phyloP scores from a whole-genome alignment of 1,140 invertebrate genomes.

The Saccostrea echinata region DNA sequence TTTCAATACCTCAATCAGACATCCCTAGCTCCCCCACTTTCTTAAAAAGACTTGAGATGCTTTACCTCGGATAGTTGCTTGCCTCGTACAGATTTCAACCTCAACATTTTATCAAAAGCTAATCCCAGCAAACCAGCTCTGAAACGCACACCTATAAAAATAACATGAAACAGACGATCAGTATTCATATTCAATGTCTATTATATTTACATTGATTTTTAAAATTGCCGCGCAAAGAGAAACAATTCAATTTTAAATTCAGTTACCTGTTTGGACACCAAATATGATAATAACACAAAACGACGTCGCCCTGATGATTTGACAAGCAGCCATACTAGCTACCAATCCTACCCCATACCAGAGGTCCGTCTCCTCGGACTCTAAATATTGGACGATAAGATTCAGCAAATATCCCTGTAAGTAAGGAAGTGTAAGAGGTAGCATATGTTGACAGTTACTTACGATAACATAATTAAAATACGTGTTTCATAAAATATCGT shows the following conservation, averaged over 20 bases:
- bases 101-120: slow-evolving; percentile 55
- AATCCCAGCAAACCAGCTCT: slow-evolving; percentile 55
- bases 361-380: slow-evolving; percentile 6
- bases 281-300: slow-evolving; percentile 53
- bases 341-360: slow-evolving; percentile 49
- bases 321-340: not conserved
- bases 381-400: slow-evolving; percentile 46
- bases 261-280: slow-evolving; percentile 52
- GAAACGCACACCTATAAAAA: slow-evolving; percentile 49
- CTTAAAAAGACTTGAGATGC: not conserved
- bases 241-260: not conserved
- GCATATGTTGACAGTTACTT: not conserved
- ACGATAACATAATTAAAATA: not conserved
- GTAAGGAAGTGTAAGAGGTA: not conserved
- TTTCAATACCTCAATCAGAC: not conserved
- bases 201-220: not conserved
- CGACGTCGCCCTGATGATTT: slow-evolving; percentile 46
- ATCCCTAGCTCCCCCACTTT: not conserved
- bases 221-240: not conserved
- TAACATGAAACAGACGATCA: not conserved
- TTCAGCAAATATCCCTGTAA: slow-evolving; percentile 49
- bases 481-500: slow-evolving; percentile 8
- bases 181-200: not conserved
- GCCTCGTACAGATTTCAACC: slow-evolving; percentile 48
- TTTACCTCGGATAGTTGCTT: slow-evolving; percentile 57